Base-by-base conservation (phyloP, 2,888 invertebrate species). In the Cheilosia vernalis region DNA sequence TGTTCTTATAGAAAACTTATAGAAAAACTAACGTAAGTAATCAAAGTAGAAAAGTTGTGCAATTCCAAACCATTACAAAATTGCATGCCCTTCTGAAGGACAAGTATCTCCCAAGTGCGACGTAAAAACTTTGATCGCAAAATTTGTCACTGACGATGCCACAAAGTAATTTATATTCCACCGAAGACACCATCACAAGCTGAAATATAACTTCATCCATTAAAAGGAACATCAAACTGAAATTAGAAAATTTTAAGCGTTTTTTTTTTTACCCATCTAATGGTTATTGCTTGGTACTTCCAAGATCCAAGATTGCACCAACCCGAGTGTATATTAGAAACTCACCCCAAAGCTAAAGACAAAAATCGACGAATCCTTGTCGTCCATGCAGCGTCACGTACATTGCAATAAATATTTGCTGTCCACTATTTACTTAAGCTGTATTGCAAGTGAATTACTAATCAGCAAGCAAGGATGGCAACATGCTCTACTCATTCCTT, bases 211-310 rank as follows among this genome's bases (percentile, higher is more conserved):
- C 58, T 70, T 70, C 70, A 17, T 7, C 70, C 70, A 70, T 60
- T 70, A 60, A 60, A 70, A 70, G 49, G 58, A 49, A 70, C 70
- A 70, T 70, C 70, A 70, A 70, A 70, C 17, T 70, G 60, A 70
- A 70, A 70, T 70, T 70, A 70, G 60, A 70, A 70, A 70, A 47
- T 58, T 56, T 19, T 69, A 56, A 33, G 13, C 37, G 4, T 13
- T 13, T 13, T 37, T 37, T 37, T 70, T 15, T 58, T 60, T 27
- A 27, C 15, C 7, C 13, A 13, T 13, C 21, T 56, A 56, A 56
- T 69, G 33, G 70, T 60, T 56, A 69, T 56, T 69, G 56, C 21
- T 67, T 4, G 33, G 33, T 7, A 33, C 1, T 3, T 33, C 27
- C 27, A 27, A 33, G 42, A 19, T 42, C 5, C 37, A 64, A 64